A percentile compares a stretch with the other conserved stretches of the same genome.
Evolutionary conservation across 2,888 invertebrate species (phyloP).

Genomic region (Diarsia mendica): DNA sequence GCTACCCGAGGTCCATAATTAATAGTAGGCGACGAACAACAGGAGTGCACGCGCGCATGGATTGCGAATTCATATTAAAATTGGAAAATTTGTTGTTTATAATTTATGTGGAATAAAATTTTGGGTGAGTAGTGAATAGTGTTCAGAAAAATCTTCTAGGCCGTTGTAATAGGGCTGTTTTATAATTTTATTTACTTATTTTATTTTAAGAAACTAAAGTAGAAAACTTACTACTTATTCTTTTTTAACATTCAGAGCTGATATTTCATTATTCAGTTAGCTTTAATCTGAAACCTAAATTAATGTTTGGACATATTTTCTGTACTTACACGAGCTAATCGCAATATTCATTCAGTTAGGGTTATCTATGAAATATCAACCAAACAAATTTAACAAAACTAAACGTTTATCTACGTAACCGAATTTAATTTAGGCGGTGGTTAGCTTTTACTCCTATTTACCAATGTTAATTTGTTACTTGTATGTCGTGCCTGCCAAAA

Average conservation of each 20-base stretch:
- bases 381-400: neutral
- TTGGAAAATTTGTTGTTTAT: neutral
- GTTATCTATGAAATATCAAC: neutral
- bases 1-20: conserved; percentile 9
- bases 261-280: too few species aligned
- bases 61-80: conserved; percentile 4
- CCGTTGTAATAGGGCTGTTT: too few species aligned
- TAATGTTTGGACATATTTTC: neutral
- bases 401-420: neutral
- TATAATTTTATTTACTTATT: too few species aligned
- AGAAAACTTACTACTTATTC: too few species aligned
- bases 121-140: conserved; percentile 10
- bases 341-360: neutral
- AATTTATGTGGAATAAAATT: conserved; percentile 12
- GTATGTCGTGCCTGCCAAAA: too few species aligned
- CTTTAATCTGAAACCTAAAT: neutral
- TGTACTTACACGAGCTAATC: neutral
- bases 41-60: conserved; percentile 41
- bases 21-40: conserved; percentile 15
- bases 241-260: too few species aligned
- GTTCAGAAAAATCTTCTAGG: too few species aligned
- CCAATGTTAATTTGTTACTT: conserved; percentile 8
- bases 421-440: neutral
- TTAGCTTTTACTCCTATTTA: conserved; percentile 2
- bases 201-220: too few species aligned